These are phyloP conservation scores for Coluber constrictor DNA, from an alignment of 2,797 vertebrate genomes.

Conservation along the genomic window DNA sequence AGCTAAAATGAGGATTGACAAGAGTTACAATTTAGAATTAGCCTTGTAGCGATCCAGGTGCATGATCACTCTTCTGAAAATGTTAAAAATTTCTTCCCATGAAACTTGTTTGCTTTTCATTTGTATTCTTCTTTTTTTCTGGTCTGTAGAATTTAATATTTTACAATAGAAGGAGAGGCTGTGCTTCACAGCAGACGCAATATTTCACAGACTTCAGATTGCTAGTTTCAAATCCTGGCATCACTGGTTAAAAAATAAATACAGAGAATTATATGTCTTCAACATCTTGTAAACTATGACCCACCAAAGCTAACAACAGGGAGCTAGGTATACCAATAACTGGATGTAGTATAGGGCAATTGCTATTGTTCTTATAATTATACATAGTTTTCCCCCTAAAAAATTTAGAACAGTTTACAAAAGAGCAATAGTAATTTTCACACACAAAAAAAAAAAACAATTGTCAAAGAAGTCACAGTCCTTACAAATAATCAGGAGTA, in stretches of 20 bases:
- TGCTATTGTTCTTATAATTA: not conserved
- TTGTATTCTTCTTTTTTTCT: not conserved
- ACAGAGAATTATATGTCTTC: not conserved
- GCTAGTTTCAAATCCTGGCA: not conserved
- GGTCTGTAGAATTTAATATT: not conserved
- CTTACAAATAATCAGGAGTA: not conserved
- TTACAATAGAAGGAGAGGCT: not conserved
- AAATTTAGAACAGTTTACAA: not conserved
- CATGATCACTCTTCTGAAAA: not conserved
- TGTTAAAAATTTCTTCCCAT: not conserved
- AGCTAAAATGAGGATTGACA: slow-evolving; percentile 16
- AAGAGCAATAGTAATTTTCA: not conserved
- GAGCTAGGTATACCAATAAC: not conserved
- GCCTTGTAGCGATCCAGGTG: not conserved
- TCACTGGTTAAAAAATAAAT: not conserved
- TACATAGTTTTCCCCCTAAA: not conserved
- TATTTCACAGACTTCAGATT: not conserved
- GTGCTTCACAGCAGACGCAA: not conserved
- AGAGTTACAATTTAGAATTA: not conserved
- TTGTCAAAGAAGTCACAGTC: not conserved
- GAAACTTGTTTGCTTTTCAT: not conserved
- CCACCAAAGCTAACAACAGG: not conserved
- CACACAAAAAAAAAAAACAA: not conserved
- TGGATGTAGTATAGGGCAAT: not conserved
- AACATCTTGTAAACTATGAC: not conserved